Conservation (phyloP, 2,113 vertebrate species). For the Megaceryle maxima region DNA sequence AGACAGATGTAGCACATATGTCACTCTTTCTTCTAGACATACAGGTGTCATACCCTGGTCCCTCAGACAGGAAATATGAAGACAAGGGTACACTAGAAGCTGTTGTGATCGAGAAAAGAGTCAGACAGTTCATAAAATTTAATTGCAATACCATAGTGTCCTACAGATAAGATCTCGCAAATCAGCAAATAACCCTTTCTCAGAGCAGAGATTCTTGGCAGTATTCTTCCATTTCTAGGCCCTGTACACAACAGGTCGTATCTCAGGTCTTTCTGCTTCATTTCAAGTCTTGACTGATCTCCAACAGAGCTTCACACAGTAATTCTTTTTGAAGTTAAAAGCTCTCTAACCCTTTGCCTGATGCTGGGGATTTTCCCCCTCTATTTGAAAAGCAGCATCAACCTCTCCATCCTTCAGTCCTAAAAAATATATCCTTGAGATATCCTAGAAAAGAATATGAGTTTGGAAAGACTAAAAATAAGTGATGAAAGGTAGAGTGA, state of each 20-base stretch:
- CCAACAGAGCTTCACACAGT: background rate
- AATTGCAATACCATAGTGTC: background rate
- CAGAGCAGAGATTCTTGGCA: background rate
- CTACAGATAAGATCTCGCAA: background rate
- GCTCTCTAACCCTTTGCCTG: background rate
- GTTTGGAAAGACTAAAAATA: background rate
- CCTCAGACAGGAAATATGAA: background rate
- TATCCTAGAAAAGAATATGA: background rate
- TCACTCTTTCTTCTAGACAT: background rate
- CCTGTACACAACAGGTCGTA: background rate
- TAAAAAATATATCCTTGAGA: background rate
- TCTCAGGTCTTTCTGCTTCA: background rate
- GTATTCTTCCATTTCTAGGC: background rate
- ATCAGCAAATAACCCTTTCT: background rate
- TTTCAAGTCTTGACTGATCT: background rate
- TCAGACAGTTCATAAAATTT: background rate
- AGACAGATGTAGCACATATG: background rate
- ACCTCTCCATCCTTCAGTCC: background rate
- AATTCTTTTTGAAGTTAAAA: background rate
- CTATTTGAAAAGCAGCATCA: background rate
- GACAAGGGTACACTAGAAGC: background rate
- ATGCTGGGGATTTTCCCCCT: background rate
- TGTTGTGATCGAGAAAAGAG: background rate
- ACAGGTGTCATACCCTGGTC: background rate
- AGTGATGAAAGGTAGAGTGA: background rate